Evolutionary conservation across 2,888 invertebrate species (phyloP).

Genomic region (Tethea ocularis): DNA sequence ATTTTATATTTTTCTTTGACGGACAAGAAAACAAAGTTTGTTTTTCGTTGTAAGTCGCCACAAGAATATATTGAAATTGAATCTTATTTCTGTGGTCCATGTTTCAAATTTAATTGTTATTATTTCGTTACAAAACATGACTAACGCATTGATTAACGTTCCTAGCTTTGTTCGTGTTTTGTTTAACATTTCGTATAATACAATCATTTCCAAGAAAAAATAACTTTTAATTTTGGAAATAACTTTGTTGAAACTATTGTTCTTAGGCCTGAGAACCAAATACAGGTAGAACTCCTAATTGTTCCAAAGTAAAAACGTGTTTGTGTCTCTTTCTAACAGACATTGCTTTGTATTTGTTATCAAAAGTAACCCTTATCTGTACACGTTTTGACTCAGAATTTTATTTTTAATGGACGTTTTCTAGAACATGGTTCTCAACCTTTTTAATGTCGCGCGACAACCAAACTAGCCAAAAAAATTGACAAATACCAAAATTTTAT

Average conservation of each 20-base stretch:
- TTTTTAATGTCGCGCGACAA: too few relatives aligned
- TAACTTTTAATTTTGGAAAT: background rate
- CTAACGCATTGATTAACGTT: too few relatives aligned
- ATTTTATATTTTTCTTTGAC: slow-evolving; percentile 32
- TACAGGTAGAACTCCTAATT: background rate
- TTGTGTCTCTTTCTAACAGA: background rate
- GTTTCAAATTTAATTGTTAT: too few relatives aligned
- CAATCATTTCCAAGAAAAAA: background rate
- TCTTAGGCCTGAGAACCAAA: background rate
- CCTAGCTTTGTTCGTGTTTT: too few relatives aligned
- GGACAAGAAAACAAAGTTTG: slow-evolving; percentile 18
- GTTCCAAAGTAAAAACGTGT: background rate
- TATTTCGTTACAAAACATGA: too few relatives aligned
- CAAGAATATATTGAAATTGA: background rate
- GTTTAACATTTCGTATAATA: background rate
- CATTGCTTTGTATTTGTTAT: background rate
- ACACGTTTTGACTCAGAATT: too few relatives aligned
- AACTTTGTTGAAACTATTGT: background rate
- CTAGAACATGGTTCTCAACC: too few relatives aligned
- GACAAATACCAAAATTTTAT: too few relatives aligned
- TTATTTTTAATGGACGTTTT: background rate
- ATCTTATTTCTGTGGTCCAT: background rate
- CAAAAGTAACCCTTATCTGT: background rate
- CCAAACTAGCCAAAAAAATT: too few relatives aligned
- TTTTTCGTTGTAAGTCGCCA: slow-evolving; percentile 22